Percentiles rank a stretch among this genome's conserved stretches.
phyloP scores from a whole-genome alignment of 2,888 invertebrate species.

The Thymelicus sylvestris region DNA sequence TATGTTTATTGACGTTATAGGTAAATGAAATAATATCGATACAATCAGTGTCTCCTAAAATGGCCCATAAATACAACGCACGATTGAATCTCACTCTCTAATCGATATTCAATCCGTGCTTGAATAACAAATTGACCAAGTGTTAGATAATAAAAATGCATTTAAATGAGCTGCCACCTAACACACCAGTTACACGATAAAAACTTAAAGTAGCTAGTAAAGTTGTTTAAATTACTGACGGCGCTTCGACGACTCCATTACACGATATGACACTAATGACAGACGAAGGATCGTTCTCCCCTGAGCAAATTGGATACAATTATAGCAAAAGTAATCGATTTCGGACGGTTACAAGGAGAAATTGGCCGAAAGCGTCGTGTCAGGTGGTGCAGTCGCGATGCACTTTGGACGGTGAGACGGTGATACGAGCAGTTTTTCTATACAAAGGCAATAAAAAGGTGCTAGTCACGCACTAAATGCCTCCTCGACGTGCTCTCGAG shows the following conservation, averaged over 20 bases:
- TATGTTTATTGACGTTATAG: slow-evolving; percentile 52
- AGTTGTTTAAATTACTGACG: slow-evolving; percentile 56
- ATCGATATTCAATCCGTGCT: slow-evolving; percentile 57
- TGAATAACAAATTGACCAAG: slow-evolving; percentile 52
- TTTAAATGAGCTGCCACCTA: slow-evolving; percentile 55
- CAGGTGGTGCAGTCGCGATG: slow-evolving; percentile 59
- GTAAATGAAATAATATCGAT: slow-evolving; percentile 66
- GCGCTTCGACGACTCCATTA: slow-evolving; percentile 62
- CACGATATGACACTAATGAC: slow-evolving; percentile 62
- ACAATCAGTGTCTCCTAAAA: slow-evolving; percentile 62
- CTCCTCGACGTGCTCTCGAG: slow-evolving; percentile 61
- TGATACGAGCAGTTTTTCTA: slow-evolving; percentile 71
- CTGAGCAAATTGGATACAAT: slow-evolving; percentile 68
- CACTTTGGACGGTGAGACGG: slow-evolving; percentile 52
- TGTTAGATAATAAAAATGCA: slow-evolving; percentile 57
- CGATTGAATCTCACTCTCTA: slow-evolving; percentile 49
- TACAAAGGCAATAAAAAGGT: slow-evolving; percentile 79
- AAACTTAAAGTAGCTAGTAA: slow-evolving; percentile 49
- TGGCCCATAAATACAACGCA: slow-evolving; percentile 57
- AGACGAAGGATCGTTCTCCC: slow-evolving; percentile 41
- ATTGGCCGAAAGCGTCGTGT: slow-evolving; percentile 58
- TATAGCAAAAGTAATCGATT: slow-evolving; percentile 59
- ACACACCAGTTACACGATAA: slow-evolving; percentile 47
- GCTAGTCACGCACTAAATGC: slow-evolving; percentile 81
- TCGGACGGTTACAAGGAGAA: slow-evolving; percentile 46